Conservation (phyloP, 2,888 invertebrate genomes). For the Microctonus aethiopoides region DNA sequence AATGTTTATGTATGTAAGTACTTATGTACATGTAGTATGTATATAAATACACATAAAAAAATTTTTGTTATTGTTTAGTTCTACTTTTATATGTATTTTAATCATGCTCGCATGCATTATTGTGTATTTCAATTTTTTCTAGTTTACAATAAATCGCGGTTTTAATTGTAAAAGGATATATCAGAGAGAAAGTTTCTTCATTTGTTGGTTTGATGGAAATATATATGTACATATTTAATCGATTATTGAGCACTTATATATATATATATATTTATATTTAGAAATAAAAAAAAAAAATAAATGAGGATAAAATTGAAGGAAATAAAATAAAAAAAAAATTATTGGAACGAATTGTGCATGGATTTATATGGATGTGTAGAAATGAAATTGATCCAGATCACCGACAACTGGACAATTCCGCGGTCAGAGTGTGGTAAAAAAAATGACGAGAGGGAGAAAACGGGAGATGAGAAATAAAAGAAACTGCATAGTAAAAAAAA, state of each 20-base stretch:
- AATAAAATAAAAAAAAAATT: not conserved
- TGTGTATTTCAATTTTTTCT: not conserved
- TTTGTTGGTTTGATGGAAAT: too few relatives aligned
- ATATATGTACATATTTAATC: too few relatives aligned
- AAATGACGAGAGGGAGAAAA: not conserved
- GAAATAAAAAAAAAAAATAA: not conserved
- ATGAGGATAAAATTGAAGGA: not conserved
- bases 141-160: not conserved
- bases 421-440: constrained; percentile 1
- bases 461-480: not conserved
- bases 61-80: too few relatives aligned
- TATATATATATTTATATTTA: too few relatives aligned
- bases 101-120: too few relatives aligned
- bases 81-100: too few relatives aligned
- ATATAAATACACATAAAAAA: too few relatives aligned
- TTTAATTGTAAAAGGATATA: not conserved
- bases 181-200: too few relatives aligned
- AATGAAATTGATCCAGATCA: constrained; percentile 24
- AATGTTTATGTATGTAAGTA: not conserved
- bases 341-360: constrained; percentile 9
- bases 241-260: too few relatives aligned
- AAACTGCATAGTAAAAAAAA: constrained; percentile 9
- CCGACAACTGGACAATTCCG: constrained; percentile 16
- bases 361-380: not conserved
- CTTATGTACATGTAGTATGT: too few relatives aligned